A percentile compares a stretch with the other conserved stretches of the same genome.
phyloP scores from a whole-genome alignment of 2,888 invertebrate genomes.

The Drosophila borborema region DNA sequence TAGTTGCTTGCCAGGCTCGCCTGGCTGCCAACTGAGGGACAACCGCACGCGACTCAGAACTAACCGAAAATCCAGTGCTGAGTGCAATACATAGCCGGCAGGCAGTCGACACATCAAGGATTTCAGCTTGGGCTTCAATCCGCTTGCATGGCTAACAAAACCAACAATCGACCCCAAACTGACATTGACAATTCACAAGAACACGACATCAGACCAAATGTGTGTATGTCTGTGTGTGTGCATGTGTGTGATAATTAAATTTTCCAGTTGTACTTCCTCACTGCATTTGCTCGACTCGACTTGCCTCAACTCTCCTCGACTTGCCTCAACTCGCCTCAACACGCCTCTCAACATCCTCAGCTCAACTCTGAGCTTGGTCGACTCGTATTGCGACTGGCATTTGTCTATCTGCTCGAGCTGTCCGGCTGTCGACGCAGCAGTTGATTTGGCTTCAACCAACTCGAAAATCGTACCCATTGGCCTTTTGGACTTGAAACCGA shows the following conservation, averaged over 20 bases:
- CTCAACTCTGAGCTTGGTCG: conserved; percentile 12
- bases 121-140: conserved; percentile 25
- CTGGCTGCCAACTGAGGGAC: neutral
- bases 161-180: conserved; percentile 49
- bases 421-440: conserved; percentile 48
- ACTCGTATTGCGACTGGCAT: conserved; percentile 40
- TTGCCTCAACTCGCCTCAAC: neutral
- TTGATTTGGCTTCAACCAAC: conserved; percentile 63
- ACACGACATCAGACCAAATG: conserved; percentile 54
- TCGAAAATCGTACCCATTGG: conserved; percentile 44
- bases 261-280: conserved; percentile 70
- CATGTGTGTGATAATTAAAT: conserved; percentile 69
- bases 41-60: conserved; percentile 62
- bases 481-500: conserved; percentile 62
- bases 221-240: conserved; percentile 39
- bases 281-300: conserved; percentile 36
- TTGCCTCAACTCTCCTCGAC: neutral
- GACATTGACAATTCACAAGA: conserved; percentile 72
- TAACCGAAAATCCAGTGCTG: conserved; percentile 47
- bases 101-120: conserved; percentile 54
- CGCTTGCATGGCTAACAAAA: conserved; percentile 59
- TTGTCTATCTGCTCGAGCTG: conserved; percentile 37
- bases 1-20: neutral
- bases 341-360: conserved; percentile 27
- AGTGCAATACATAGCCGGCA: conserved; percentile 16